Conservation (phyloP, 2,888 invertebrate species). For the Cryptocephalus primarius region DNA sequence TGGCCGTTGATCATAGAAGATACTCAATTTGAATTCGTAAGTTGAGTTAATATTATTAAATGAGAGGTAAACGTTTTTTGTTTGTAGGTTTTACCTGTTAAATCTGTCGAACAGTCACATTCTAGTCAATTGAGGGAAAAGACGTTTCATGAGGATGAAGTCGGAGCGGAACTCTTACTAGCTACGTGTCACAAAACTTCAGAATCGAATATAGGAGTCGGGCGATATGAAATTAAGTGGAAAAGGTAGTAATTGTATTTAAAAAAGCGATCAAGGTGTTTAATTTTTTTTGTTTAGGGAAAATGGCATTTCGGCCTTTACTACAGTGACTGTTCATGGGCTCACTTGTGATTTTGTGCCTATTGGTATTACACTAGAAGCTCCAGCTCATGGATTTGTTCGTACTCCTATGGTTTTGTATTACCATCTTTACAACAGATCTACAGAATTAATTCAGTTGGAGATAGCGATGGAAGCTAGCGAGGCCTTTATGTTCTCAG, state of each 20-base stretch:
- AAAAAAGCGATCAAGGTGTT: not conserved
- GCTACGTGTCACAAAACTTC: slow-evolving; percentile 32
- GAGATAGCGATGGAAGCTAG: slow-evolving; percentile 67
- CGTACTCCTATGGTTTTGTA: slow-evolving; percentile 59
- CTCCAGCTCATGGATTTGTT: slow-evolving; percentile 67
- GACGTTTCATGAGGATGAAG: slow-evolving; percentile 39
- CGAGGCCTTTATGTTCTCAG: slow-evolving; percentile 92
- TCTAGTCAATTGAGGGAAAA: slow-evolving; percentile 34
- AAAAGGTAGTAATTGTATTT: slow-evolving; percentile 36
- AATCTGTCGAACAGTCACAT: slow-evolving; percentile 21
- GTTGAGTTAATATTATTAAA: slow-evolving; percentile 3
- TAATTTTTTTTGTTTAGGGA: slow-evolving; percentile 15
- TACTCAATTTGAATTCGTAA: slow-evolving; percentile 52
- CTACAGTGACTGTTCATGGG: slow-evolving; percentile 26
- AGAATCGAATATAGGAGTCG: slow-evolving; percentile 41
- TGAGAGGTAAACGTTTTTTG: slow-evolving; percentile 5
- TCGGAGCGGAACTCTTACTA: slow-evolving; percentile 42
- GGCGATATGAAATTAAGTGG: slow-evolving; percentile 46
- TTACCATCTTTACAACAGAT: slow-evolving; percentile 63
- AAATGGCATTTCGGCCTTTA: slow-evolving; percentile 23
- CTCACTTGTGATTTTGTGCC: slow-evolving; percentile 51
- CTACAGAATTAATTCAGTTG: slow-evolving; percentile 58
- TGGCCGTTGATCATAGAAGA: slow-evolving; percentile 57
- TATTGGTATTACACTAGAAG: slow-evolving; percentile 47
- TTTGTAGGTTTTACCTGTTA: slow-evolving; percentile 18